A percentile compares a stretch with the other conserved stretches of the same genome.
phyloP scores from a whole-genome alignment of 2,797 vertebrate species.

The Brachymystax lenok region DNA sequence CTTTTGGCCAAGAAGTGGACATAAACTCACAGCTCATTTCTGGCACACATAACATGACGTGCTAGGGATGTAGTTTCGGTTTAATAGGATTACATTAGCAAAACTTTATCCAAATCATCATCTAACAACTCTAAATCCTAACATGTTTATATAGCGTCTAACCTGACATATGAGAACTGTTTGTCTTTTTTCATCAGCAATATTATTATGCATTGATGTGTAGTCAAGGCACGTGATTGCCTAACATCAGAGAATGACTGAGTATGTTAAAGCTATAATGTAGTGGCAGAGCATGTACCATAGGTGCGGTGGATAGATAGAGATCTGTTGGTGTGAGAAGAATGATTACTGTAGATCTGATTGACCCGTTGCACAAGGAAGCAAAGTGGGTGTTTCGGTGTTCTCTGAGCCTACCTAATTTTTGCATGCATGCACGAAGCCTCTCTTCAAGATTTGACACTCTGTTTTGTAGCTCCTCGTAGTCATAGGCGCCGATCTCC shows the following conservation, averaged over 20 bases:
- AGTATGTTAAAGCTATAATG: not conserved
- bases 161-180: slow-evolving; percentile 1
- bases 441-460: slow-evolving; percentile 94
- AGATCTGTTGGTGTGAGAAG: not conserved
- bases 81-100: slow-evolving; percentile 12
- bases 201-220: not conserved
- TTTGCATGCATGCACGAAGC: slow-evolving; percentile 98
- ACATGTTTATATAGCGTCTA: not conserved
- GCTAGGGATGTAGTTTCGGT: not conserved
- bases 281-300: not conserved
- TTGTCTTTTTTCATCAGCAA: slow-evolving; percentile 6
- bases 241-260: not conserved
- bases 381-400: not conserved
- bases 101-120: slow-evolving; percentile 25
- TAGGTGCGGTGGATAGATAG: not conserved
- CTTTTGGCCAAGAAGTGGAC: slow-evolving; percentile 27
- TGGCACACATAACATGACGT: not conserved
- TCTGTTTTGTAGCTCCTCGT: slow-evolving; percentile 93
- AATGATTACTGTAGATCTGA: not conserved
- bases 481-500: slow-evolving; percentile 93
- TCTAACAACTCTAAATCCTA: slow-evolving; percentile 8
- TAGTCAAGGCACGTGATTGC: not conserved
- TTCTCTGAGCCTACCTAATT: slow-evolving; percentile 83
- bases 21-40: slow-evolving; percentile 22
- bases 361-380: not conserved